Percentiles rank a stretch among this genome's conserved stretches.
These are phyloP conservation scores for Zophobas atratus DNA, from an alignment of 1,140 invertebrate species.

Conservation along the genomic window DNA sequence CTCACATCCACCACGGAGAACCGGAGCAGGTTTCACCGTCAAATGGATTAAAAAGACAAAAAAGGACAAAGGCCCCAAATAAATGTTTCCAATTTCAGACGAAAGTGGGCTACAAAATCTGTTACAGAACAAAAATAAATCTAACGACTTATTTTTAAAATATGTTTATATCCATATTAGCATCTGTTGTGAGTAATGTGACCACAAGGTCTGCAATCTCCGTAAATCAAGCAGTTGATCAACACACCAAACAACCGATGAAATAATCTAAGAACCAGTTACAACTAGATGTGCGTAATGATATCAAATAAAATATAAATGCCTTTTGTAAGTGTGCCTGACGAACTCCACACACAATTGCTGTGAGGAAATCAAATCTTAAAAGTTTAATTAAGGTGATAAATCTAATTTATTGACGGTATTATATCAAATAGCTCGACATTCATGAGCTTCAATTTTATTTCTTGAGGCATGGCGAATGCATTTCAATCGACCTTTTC, in stretches of 20 bases:
- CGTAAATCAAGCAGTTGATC: too few species aligned
- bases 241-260: too few species aligned
- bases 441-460: constrained; percentile 34
- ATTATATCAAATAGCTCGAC: constrained; percentile 32
- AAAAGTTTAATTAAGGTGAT: constrained; percentile 29
- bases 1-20: constrained; percentile 23
- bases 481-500: constrained; percentile 40
- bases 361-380: not conserved
- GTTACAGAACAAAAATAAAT: too few species aligned
- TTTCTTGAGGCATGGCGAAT: constrained; percentile 32
- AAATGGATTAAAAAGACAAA: constrained; percentile 26
- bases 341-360: too few species aligned
- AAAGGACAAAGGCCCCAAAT: constrained; percentile 1
- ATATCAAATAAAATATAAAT: too few species aligned
- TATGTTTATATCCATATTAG: too few species aligned
- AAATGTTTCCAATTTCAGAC: constrained; percentile 8
- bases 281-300: too few species aligned
- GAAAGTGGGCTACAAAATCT: not conserved
- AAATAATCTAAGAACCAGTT: too few species aligned
- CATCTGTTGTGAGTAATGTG: too few species aligned
- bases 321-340: too few species aligned
- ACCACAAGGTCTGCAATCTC: too few species aligned
- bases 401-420: constrained; percentile 33
- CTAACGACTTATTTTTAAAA: too few species aligned
- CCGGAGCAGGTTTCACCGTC: constrained; percentile 29